Evolutionary conservation across 2,888 invertebrate genomes (phyloP).

Genomic region (Lasioglossum lativentre): DNA sequence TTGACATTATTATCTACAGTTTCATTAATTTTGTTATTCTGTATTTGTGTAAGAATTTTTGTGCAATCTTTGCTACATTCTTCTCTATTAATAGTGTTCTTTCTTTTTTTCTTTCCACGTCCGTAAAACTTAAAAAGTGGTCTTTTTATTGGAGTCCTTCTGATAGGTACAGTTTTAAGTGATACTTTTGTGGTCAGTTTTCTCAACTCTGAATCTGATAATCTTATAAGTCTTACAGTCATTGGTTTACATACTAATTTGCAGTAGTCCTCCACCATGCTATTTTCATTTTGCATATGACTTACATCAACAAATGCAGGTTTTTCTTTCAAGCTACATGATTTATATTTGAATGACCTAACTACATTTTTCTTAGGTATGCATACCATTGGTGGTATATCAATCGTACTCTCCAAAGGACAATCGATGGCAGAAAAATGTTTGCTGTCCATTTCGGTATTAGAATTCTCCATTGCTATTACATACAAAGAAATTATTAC

Average conservation of each 20-base stretch:
- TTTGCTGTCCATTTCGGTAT: background rate
- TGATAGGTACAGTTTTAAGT: background rate
- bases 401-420: background rate
- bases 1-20: background rate
- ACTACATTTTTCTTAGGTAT: background rate
- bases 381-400: background rate
- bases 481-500: background rate
- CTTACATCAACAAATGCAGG: background rate
- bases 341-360: background rate
- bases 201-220: background rate
- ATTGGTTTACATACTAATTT: conserved; percentile 40
- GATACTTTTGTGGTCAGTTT: background rate
- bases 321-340: background rate
- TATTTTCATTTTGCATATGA: background rate
- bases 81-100: background rate
- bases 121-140: background rate
- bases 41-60: background rate
- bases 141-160: background rate
- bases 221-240: conserved; percentile 30
- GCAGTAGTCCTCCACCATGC: background rate
- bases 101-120: background rate
- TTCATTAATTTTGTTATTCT: background rate
- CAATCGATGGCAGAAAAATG: background rate
- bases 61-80: background rate
- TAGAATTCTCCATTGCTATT: conserved; percentile 12